phyloP scores from a whole-genome alignment of 2,888 invertebrate species.

The Ennomos quercinarius region DNA sequence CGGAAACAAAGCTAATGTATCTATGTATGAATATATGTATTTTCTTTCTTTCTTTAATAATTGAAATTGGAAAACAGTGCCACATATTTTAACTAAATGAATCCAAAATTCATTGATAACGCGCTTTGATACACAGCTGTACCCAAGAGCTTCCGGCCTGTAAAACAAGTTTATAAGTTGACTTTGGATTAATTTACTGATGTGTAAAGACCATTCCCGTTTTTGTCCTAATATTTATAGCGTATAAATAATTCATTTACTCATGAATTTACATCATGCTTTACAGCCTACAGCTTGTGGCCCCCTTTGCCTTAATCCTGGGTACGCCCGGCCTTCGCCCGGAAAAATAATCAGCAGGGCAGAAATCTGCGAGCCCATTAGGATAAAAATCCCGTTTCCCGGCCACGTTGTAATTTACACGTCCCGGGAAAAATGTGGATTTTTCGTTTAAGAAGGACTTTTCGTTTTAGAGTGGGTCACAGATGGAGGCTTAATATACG shows the following conservation, averaged over 20 bases:
- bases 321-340: constrained; percentile 16
- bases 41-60: too few relatives aligned
- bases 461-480: constrained; percentile 25
- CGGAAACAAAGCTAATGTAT: too few relatives aligned
- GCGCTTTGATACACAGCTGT: too few relatives aligned
- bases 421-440: constrained; percentile 19
- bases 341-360: constrained; percentile 23
- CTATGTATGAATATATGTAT: too few relatives aligned
- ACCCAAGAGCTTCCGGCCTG: too few relatives aligned
- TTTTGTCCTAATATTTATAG: constrained; percentile 16
- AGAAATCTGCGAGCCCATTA: constrained; percentile 29
- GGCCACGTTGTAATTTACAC: constrained; percentile 30
- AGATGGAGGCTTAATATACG: constrained; percentile 23
- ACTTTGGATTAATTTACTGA: too few relatives aligned
- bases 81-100: too few relatives aligned
- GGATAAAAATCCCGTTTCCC: constrained; percentile 24
- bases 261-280: constrained; percentile 21
- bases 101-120: too few relatives aligned
- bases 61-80: too few relatives aligned
- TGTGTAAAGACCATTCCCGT: constrained; percentile 7
- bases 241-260: constrained; percentile 25
- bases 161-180: too few relatives aligned
- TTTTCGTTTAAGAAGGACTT: constrained; percentile 18
- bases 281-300: constrained; percentile 14
- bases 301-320: constrained; percentile 10